Base-by-base conservation (phyloP, 2,888 invertebrate species). In the Apotomis capreana region DNA sequence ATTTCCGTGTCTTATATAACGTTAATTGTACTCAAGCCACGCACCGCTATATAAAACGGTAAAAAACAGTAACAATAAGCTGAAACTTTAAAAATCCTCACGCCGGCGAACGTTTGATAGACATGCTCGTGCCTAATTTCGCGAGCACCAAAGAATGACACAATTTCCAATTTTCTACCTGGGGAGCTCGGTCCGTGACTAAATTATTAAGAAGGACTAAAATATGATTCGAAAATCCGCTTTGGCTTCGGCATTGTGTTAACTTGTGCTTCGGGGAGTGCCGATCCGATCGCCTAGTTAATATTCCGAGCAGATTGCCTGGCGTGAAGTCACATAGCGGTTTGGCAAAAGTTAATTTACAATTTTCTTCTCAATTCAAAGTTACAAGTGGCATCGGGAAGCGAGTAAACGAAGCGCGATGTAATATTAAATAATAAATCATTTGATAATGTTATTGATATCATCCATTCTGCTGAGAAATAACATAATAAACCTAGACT, bases 131-230 rank as follows among this genome's bases (percentile, higher is more conserved):
- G 62, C 58, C 52, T 46, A 72, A 90, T 83, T 82, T 87, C 79
- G 80, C 81, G 81, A 77, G 84, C 84, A 85, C 79, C 74, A 80
- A 85, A 87, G 85, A 88, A 89, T 88, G 87, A 86, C 88, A 89
- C 90, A 91, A 91, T 91, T 90, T 88, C 89, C 92, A 92, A 92
- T 92, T 92, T 91, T 90, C 90, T 88, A 92, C 91, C 91, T 89
- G 89, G 85, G 84, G 86, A 87, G 84, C 82, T 81, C 83, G 77
- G 82, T 78, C 85, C 91, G 92, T 93, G 92, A 92, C 91, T 87
- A 89, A 90, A 91, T 90, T 92, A 91, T 89, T 87, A 90, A 92
- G 81, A 78, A 80, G 78, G 81, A 81, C 85, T 88, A 86, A 90
- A 91, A 89, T 91, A 91, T 90, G 90, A 90, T 84, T 86, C 84